Evolutionary conservation across 2,113 vertebrate species (phyloP), one percentile per base, ranked within the genome.

Genomic region (Solea solea): DNA sequence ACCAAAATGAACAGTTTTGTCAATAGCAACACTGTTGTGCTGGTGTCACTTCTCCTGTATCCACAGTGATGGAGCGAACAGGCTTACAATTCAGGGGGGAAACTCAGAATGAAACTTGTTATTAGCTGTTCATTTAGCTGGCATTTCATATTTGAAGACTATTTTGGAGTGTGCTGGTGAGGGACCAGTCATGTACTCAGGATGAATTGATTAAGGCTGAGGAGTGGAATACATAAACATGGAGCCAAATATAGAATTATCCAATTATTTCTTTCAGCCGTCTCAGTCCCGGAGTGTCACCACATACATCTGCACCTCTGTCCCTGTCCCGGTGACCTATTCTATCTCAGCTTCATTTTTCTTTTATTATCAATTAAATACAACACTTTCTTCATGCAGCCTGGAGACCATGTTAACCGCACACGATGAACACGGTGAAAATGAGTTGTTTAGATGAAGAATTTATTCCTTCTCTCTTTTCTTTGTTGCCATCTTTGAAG

Each of bases 1-100:
- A 80, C 69, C 78, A 82, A 86, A 93, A 82, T 74, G 81, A 89
- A 80, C 67, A 64, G 72, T 85, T 84, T 81, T 90, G 78, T 90
- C 86, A 83, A 82, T 73, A 2, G 80, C 81, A 66, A 64, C 27
- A 4, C 76, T 15, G 55, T 46, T 61, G 64, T 46, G 72, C 52
- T 79, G 42, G 76, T 84, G 83, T 83, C 84, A 76, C 79, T 83
- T 85, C 78, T 76, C 74, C 67, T 21, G 34, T 41, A 27, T 40
- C 55, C 66, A 50, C 55, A 56, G 64, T 3, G 48, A 81, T 44
- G 49, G 42, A 72, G 40, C 44, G 5, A 44, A 74, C 74, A 13
- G 46, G 10, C 49, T 64, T 54, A 71, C 27, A 67, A 84, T 62
- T 58, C 39, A 65, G 52, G 28, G 52, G 28, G 68, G 58, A 73